Conservation (phyloP, 2,888 invertebrate genomes). For the Dermolepida albohirtum region DNA sequence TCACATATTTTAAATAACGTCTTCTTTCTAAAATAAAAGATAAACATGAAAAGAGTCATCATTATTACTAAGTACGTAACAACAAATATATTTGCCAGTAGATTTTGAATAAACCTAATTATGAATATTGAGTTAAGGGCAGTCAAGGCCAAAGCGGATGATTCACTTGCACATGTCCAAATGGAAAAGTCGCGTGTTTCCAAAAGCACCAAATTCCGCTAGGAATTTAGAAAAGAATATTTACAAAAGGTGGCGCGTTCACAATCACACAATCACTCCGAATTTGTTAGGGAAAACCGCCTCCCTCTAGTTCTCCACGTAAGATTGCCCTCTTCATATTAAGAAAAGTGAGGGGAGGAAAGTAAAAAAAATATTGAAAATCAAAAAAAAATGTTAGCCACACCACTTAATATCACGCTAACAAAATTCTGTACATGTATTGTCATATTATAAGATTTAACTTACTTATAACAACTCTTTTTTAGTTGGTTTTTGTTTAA, state of each 20-base stretch:
- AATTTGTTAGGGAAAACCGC: neutral
- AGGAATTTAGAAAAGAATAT: slow-evolving; percentile 18
- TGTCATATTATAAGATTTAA: slow-evolving; percentile 40
- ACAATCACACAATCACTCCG: slow-evolving; percentile 20
- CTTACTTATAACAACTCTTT: too few species aligned
- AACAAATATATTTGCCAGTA: too few species aligned
- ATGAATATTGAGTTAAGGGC: too few species aligned
- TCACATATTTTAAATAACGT: too few species aligned
- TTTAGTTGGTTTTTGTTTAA: neutral
- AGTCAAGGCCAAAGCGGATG: too few species aligned
- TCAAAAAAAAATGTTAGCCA: slow-evolving; percentile 56
- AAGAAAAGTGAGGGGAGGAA: slow-evolving; percentile 4
- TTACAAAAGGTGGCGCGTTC: slow-evolving; percentile 32
- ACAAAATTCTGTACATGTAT: slow-evolving; percentile 46
- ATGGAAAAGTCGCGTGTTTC: slow-evolving; percentile 11
- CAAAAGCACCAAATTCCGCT: slow-evolving; percentile 6
- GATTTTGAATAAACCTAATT: too few species aligned
- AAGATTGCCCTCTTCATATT: neutral
- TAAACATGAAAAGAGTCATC: too few species aligned
- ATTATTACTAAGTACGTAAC: too few species aligned
- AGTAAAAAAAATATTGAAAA: neutral
- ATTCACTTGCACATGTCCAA: neutral
- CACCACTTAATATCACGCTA: slow-evolving; percentile 58
- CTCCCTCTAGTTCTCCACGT: neutral
- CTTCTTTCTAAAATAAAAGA: too few species aligned